Percentiles rank a stretch among this genome's conserved stretches.
Evolutionary conservation across 2,797 vertebrate species (phyloP).

Genomic region (Megalops cyprinoides): DNA sequence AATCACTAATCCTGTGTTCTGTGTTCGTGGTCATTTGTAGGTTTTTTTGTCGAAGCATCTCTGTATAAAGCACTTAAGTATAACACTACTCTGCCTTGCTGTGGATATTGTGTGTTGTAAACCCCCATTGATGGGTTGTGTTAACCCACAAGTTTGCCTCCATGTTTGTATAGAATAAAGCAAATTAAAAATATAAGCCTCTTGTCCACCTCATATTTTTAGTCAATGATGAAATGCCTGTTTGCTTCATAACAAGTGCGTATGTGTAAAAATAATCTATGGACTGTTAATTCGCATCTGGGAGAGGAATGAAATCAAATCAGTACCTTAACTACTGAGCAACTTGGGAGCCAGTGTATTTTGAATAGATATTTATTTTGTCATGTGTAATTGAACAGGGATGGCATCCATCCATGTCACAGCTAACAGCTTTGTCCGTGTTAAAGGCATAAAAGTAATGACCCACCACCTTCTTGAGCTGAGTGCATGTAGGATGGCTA

Average conservation of each 20-base stretch:
- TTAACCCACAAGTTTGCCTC: background rate
- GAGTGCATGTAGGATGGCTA: background rate
- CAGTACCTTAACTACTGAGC: no score
- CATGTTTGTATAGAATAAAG: background rate
- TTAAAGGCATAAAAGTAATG: background rate
- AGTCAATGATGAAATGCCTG: no score
- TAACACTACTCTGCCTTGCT: background rate
- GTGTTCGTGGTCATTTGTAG: background rate
- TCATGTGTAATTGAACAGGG: no score
- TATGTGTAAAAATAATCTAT: no score
- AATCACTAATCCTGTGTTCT: background rate
- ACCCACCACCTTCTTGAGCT: background rate
- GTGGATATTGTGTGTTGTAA: constrained; percentile 3
- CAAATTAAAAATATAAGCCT: background rate
- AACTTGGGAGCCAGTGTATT: no score
- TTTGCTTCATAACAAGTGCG: no score
- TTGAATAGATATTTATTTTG: no score
- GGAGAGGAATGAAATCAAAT: no score
- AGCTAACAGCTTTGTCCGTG: no score
- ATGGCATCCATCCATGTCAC: no score
- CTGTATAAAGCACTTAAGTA: background rate
- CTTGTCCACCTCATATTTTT: background rate
- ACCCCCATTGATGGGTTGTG: background rate
- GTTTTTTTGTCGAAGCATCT: no score
- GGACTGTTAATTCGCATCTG: no score